Evolutionary conservation across 2,113 vertebrate genomes (phyloP).

Genomic region (human): GRCh38 chr1:5339501-5340000

Average conservation of each 20-base stretch:
- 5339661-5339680: background rate
- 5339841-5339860: background rate
- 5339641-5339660: background rate
- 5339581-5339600: background rate
- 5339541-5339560: fast-evolving
- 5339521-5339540: too few species aligned
- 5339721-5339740: too few species aligned
- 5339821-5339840: background rate
- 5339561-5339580: background rate
- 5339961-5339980: background rate
- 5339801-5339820: too few species aligned
- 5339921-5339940: background rate
- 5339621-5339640: fast-evolving
- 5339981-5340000: fast-evolving
- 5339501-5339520: background rate
- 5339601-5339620: background rate
- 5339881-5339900: background rate
- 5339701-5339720: background rate
- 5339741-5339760: fast-evolving
- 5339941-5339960: background rate
- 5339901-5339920: background rate
- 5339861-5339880: too few species aligned
- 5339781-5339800: background rate
- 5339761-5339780: fast-evolving
- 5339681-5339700: too few species aligned